Percentiles rank a stretch among this genome's conserved stretches.
Evolutionary conservation across 2,888 invertebrate genomes (phyloP).

Genomic region (Hipparchia sbordonii): DNA sequence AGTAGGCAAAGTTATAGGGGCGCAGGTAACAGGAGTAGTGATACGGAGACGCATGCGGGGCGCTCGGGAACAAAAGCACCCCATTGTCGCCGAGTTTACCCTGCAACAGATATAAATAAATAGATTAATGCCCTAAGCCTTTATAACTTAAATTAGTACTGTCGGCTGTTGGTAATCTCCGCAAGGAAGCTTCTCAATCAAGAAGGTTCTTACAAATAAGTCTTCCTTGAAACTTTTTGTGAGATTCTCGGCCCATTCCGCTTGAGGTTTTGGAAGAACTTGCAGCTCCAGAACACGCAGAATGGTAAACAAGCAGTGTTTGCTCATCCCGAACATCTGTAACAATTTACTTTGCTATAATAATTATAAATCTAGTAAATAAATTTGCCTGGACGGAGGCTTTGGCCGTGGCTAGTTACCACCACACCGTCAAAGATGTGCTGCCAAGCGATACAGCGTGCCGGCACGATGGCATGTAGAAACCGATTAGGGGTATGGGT

Average conservation of each 20-base stretch:
- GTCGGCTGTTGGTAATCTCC: no score
- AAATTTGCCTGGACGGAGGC: no score
- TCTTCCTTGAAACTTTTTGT: conserved; percentile 84
- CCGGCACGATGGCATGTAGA: no score
- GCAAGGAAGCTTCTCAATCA: no score
- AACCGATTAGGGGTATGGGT: no score
- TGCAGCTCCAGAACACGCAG: conserved; percentile 85
- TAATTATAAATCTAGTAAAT: no score
- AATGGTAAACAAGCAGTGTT: conserved; percentile 86
- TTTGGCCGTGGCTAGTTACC: no score
- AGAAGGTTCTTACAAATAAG: conserved; percentile 80
- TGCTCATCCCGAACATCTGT: conserved; percentile 81
- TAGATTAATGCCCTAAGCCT: neutral
- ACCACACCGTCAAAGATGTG: no score
- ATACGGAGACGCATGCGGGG: conserved; percentile 91
- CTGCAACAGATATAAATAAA: conserved; percentile 59
- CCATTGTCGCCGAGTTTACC: conserved; percentile 91
- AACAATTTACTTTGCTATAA: conserved; percentile 9
- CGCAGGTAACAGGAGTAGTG: conserved; percentile 91
- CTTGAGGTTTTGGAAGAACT: conserved; percentile 82
- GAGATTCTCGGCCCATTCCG: conserved; percentile 84
- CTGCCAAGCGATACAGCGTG: no score
- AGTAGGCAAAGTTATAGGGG: conserved; percentile 93
- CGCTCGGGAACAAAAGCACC: conserved; percentile 92
- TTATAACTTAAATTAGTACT: no score